Evolutionary conservation across 92 coral and sea anemone genomes (phyloP).

Genomic region (Phymanthus crucifer): DNA sequence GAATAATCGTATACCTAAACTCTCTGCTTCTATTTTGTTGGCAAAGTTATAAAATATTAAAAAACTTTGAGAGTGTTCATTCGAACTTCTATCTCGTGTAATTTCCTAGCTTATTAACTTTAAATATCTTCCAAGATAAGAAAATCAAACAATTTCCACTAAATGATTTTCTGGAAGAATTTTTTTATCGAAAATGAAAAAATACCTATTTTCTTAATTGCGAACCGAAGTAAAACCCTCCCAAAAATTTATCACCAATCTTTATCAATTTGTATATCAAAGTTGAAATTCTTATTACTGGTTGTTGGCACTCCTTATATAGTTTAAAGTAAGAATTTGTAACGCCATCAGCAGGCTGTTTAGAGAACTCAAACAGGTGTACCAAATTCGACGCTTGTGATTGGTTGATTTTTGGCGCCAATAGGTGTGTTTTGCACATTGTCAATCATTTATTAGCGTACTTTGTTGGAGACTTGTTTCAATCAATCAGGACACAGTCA

Average conservation of each 20-base stretch:
- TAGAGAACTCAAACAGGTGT: slow-evolving; percentile 34
- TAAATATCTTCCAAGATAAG: neutral
- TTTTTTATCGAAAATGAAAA: neutral
- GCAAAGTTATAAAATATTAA: neutral
- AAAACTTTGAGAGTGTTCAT: neutral
- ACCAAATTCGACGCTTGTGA: slow-evolving; percentile 13
- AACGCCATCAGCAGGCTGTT: slow-evolving; percentile 13
- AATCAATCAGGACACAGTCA: slow-evolving; percentile 25
- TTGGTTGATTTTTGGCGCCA: slow-evolving; percentile 37
- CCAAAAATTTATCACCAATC: slow-evolving; percentile 15
- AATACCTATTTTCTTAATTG: neutral
- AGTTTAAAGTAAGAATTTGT: neutral
- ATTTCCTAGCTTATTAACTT: neutral
- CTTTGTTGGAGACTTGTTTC: slow-evolving; percentile 32
- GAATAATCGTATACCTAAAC: neutral
- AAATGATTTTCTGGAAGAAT: neutral
- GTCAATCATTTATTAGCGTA: slow-evolving; percentile 56
- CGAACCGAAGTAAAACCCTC: neutral
- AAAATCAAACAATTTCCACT: neutral
- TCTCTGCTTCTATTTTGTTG: neutral
- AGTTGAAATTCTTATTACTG: slow-evolving; percentile 16
- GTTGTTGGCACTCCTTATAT: neutral
- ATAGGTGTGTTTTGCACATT: slow-evolving; percentile 37
- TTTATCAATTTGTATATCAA: neutral
- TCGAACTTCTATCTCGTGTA: neutral